These are phyloP conservation scores for Cephalopholis sonnerati DNA, from an alignment of 2,113 vertebrate species.

Conservation along the genomic window DNA sequence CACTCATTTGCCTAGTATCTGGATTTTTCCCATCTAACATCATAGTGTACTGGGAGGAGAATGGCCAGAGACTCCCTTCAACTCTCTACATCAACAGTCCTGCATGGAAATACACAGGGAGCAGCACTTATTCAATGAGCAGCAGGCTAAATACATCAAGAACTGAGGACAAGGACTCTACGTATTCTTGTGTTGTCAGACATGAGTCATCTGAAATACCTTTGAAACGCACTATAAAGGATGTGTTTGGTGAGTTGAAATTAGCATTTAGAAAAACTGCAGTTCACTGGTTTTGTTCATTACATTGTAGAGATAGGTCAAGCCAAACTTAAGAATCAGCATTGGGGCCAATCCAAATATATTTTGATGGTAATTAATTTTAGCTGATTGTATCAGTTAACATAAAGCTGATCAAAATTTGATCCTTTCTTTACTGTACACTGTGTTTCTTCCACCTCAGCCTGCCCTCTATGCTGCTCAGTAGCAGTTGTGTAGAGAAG, in stretches of 20 bases:
- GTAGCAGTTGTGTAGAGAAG: not conserved
- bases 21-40: slow-evolving; percentile 76
- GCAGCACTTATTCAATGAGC: slow-evolving; percentile 66
- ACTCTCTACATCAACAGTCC: slow-evolving; percentile 66
- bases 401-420: no score
- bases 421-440: no score
- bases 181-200: slow-evolving; percentile 75
- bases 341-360: no score
- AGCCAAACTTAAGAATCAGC: no score
- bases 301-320: not conserved
- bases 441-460: no score
- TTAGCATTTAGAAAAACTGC: not conserved
- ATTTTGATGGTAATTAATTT: no score
- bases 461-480: not conserved
- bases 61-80: slow-evolving; percentile 43
- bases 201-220: slow-evolving; percentile 72
- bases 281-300: not conserved
- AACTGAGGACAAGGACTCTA: slow-evolving; percentile 33
- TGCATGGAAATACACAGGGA: slow-evolving; percentile 39
- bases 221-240: slow-evolving; percentile 35
- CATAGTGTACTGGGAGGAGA: slow-evolving; percentile 72
- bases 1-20: slow-evolving; percentile 71
- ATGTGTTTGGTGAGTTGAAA: slow-evolving; percentile 75
- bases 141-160: slow-evolving; percentile 67
- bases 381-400: no score